Evolutionary conservation across 2,888 invertebrate genomes (phyloP), one percentile per base, ranked within the genome.

Genomic region (Ypsolopha scabrella): DNA sequence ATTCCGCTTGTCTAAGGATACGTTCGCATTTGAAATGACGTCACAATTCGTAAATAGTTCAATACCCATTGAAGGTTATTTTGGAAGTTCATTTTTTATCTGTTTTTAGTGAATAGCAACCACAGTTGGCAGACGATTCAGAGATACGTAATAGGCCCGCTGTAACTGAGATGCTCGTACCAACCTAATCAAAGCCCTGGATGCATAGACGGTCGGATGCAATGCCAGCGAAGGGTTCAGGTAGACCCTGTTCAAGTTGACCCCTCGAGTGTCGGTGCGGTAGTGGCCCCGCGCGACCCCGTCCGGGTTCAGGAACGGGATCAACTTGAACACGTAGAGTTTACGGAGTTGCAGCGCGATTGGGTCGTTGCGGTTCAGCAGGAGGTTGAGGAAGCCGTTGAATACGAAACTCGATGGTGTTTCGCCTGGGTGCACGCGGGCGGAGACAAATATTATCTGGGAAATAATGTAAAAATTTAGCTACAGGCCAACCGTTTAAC

Each of bases 221-320:
- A 91, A 87, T 0, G 78, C 70, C 41, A 91, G 75, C 43, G 91
- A 91, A 0, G 96, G 96, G 72, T 92, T 92, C 54, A 94, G 81
- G 76, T 97, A 97, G 45, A 96, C 91, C 62, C 96, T 87, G 79
- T 97, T 97, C 33, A 97, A 80, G 80, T 97, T 97, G 33, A 95
- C 92, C 6, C 97, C 97, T 51, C 93, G 86, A 0, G 93, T 93
- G 75, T 97, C 96, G 3, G 96, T 95, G 52, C 95, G 82, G 69
- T 95, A 95, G 72, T 95, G 94, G 0, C 97, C 97, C 51, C 90
- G 85, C 7, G 91, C 91, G 1, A 97, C 96, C 1, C 97, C 97
- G 67, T 97, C 97, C 0, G 97, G 97, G 82, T 97, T 97, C 56
- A 97, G 77, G 83, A 96, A 94, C 0, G 97, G 97, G 58, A 97